Conservation (phyloP, 2,888 invertebrate genomes). For the Chesias legatella region DNA sequence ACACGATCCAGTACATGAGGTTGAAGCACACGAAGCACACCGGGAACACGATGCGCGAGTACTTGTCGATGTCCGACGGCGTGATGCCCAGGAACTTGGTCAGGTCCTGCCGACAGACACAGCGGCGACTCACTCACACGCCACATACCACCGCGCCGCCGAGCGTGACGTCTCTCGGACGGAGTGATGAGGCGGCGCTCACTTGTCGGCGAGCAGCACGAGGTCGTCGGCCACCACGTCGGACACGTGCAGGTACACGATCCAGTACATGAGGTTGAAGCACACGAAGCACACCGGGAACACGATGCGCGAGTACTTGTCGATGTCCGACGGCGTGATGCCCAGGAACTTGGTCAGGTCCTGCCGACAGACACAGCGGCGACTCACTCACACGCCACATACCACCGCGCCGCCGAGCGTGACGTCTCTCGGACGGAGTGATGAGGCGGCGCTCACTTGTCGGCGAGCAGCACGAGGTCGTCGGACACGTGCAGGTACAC, state of each 20-base stretch:
- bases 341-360: slow-evolving; percentile 93
- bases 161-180: neutral
- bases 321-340: slow-evolving; percentile 96
- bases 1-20: no score
- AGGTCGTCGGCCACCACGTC: slow-evolving; percentile 95
- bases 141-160: no score
- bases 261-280: slow-evolving; percentile 98
- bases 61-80: no score
- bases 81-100: no score
- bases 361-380: slow-evolving; percentile 40
- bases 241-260: slow-evolving; percentile 95
- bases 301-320: slow-evolving; percentile 97
- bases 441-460: slow-evolving; percentile 32
- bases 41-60: no score
- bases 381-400: neutral
- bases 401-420: no score
- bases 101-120: no score
- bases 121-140: no score
- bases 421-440: neutral
- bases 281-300: slow-evolving; percentile 98
- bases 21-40: no score
- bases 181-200: slow-evolving; percentile 7
- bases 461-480: slow-evolving; percentile 89
- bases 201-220: slow-evolving; percentile 83
- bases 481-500: slow-evolving; percentile 96